Conservation (phyloP, 2,113 vertebrate species). For the Dascyllus trimaculatus region DNA sequence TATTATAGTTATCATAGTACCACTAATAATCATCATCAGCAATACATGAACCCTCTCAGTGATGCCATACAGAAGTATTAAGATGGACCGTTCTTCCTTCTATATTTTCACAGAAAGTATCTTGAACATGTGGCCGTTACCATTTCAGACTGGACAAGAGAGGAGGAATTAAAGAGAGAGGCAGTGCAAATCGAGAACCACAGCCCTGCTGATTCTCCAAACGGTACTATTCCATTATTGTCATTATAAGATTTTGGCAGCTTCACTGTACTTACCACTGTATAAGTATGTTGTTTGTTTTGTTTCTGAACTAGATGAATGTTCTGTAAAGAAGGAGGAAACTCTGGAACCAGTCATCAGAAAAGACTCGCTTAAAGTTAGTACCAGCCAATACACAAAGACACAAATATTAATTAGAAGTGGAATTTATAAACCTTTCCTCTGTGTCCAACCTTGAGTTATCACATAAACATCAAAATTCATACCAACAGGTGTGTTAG, state of each 20-base stretch:
- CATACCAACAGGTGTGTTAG: neutral
- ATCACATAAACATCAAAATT: neutral
- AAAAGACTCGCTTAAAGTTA: constrained; percentile 83
- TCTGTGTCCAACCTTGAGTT: neutral
- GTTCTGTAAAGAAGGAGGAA: constrained; percentile 14
- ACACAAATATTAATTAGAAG: neutral
- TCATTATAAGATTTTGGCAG: neutral
- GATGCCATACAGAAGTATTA: neutral
- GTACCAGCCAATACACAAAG: neutral
- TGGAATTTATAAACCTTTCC: neutral
- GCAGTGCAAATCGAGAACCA: constrained; percentile 24
- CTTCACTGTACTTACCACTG: rapidly evolving
- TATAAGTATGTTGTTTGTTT: neutral
- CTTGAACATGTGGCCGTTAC: constrained; percentile 88
- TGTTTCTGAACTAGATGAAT: constrained; percentile 32
- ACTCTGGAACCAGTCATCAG: constrained; percentile 59
- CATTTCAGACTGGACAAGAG: constrained; percentile 87
- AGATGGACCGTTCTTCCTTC: neutral
- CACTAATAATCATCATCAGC: neutral
- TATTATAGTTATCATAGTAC: too few relatives aligned
- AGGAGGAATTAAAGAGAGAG: constrained; percentile 87
- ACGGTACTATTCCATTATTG: constrained; percentile 21
- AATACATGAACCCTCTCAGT: neutral
- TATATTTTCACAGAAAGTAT: constrained; percentile 84
- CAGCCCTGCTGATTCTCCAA: constrained; percentile 34